Evolutionary conservation across 64 coral and sea anemone species (phyloP), one percentile per base, ranked within the genome.

Genomic region (Montipora sp.): DNA sequence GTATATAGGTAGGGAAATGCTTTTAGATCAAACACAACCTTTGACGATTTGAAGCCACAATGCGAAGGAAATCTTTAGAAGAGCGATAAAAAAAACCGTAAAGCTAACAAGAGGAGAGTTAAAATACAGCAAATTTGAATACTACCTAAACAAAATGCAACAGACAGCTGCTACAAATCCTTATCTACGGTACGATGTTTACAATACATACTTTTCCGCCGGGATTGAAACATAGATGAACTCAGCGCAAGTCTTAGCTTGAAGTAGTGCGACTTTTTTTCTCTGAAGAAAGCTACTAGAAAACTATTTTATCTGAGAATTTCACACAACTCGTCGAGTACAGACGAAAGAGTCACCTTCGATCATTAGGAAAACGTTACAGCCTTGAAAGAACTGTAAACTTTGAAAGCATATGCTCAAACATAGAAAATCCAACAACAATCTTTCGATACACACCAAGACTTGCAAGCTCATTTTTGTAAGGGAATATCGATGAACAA

Each of bases 81-180:
- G 60, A 16, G 19, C 20, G 65, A 0, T 8, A 67, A 63, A 70
- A 44, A 71, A 49, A 71, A 72, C 82, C 70, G 21, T 85, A 85
- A 71, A 47, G 61, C 47, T 83, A 68, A 83, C 61, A 22, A 83
- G 24, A 66, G 50, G 49, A 66, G 61, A 85, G 44, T 85, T 85
- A 50, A 85, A 85, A 85, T 47, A 85, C 45, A 20, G 47, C 44
- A 85, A 19, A 71, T 85, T 85, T 85, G 82, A 85, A 85, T 85
- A 85, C 63, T 50, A 72, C 63, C 82, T 85, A 85, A 85, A 85
- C 82, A 85, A 72, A 85, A 72, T 15, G 3, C 18, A 63, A 63
- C 8, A 7, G 60, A 47, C 82, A 85, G 82, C 82, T 85, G 82
- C 61, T 12, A 46, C 18, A 71, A 70, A 11, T n/a, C 16, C 65